Base-by-base conservation (phyloP, 2,888 invertebrate genomes). In the Chrysotoxum bicinctum region DNA sequence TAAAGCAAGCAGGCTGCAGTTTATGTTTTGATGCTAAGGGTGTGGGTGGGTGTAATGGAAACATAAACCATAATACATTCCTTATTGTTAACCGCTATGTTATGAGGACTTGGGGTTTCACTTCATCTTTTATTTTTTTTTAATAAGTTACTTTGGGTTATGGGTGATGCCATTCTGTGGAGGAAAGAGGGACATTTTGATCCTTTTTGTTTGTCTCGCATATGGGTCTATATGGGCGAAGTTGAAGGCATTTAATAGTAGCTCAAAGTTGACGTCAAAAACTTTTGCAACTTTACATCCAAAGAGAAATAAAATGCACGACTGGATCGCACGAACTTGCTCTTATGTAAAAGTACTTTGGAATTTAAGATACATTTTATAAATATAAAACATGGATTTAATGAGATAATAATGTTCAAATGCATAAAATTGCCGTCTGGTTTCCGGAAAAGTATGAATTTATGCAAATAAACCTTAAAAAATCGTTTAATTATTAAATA, bases 161-260 rank as follows among this genome's bases (percentile, higher is more conserved):
- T 19, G 9, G 32, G 9, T 66, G 32, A 5, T 66, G 40, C 9
- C n/a, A 23, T 9, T 37, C 30, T 26, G n/a, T 23, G n/a, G 50
- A 26, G 14, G 48, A 10, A 37, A 30, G 23, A 62, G 54, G 21
- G 35, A 40, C 2, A 32, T 69, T 68, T 79, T 48, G 50, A 54
- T 60, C n/a, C 30, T 14, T 58, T 64, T 45, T 21, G 21, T 68
- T 54, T 43, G 21, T 64, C 23, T 50, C 35, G 40, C 43, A n/a
- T 62, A 26, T 14, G 19, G 21, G 32, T 37, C 16, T 32, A 83
- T 77, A 56, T 74, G 68, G 78, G 69, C 78, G 78, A 78, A 83
- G 78, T 74, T 78, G 58, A 74, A 77, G 45, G 32, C 68, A 50
- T 74, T 83, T 70, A 78, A 78, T 43, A 50, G 64, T 30, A 66